Percentiles rank a stretch among this genome's conserved stretches.
phyloP scores from a whole-genome alignment of 2,113 vertebrate species.

The Chionomys nivalis region DNA sequence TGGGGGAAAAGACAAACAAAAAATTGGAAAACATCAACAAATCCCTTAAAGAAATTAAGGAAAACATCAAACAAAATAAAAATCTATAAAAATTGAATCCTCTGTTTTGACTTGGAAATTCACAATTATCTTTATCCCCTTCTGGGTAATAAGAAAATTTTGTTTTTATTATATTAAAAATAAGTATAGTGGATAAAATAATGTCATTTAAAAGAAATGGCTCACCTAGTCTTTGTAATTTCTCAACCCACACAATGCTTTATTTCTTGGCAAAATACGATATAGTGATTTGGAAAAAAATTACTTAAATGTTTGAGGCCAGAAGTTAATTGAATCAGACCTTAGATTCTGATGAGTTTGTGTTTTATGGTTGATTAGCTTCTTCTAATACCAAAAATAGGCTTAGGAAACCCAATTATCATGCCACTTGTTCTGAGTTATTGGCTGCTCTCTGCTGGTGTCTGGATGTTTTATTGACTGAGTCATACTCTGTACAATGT shows the following conservation, averaged over 20 bases:
- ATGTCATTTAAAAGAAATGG: conserved; percentile 67
- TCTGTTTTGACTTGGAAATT: conserved; percentile 59
- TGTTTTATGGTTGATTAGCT: conserved; percentile 82
- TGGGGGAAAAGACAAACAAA: no score
- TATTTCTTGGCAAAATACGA: conserved; percentile 74
- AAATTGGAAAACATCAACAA: no score
- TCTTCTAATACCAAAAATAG: conserved; percentile 80
- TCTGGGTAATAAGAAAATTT: conserved; percentile 50
- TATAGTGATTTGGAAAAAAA: conserved; percentile 68
- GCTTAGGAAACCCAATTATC: conserved; percentile 77
- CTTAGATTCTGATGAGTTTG: conserved; percentile 77
- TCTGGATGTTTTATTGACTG: conserved; percentile 67
- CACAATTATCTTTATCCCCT: conserved; percentile 42
- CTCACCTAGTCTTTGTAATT: conserved; percentile 67
- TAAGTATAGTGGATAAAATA: conserved; percentile 73
- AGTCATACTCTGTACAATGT: conserved; percentile 49
- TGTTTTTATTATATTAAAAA: conserved; percentile 74
- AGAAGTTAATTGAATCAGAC: conserved; percentile 81
- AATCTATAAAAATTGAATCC: conserved; percentile 17
- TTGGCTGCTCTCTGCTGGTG: conserved; percentile 71
- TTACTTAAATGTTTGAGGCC: conserved; percentile 65
- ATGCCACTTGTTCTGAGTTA: conserved; percentile 75
- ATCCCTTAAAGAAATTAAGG: conserved; percentile 34
- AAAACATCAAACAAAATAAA: conserved; percentile 70
- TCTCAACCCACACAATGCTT: conserved; percentile 64